Evolutionary conservation across 2,888 invertebrate species (phyloP).

Genomic region (Muschampia plurimacula): DNA sequence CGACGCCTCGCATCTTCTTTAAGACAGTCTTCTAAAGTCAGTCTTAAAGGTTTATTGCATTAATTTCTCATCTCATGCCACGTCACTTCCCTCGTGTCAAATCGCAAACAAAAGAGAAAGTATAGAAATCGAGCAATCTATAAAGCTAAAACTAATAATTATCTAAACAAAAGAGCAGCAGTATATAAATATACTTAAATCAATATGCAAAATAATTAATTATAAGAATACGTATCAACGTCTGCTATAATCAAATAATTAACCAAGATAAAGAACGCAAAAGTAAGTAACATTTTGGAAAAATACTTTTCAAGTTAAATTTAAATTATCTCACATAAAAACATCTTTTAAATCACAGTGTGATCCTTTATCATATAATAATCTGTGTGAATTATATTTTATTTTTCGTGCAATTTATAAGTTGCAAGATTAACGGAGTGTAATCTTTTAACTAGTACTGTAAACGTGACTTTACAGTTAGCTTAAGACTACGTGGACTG

Average conservation of each 20-base stretch:
- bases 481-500: slow-evolving; percentile 21
- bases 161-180: slow-evolving; percentile 50
- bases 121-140: slow-evolving; percentile 56
- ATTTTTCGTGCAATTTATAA: slow-evolving; percentile 46
- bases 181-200: slow-evolving; percentile 60
- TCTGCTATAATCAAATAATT: slow-evolving; percentile 61
- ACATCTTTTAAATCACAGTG: slow-evolving; percentile 83
- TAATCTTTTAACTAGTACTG: slow-evolving; percentile 21
- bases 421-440: slow-evolving; percentile 51
- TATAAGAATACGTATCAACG: slow-evolving; percentile 70
- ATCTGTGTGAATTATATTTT: slow-evolving; percentile 61
- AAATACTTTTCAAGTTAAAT: slow-evolving; percentile 81
- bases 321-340: slow-evolving; percentile 79
- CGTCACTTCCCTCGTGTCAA: slow-evolving; percentile 59
- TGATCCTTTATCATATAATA: slow-evolving; percentile 74
- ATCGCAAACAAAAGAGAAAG: slow-evolving; percentile 58
- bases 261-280: slow-evolving; percentile 78
- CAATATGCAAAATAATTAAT: slow-evolving; percentile 70
- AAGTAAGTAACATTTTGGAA: slow-evolving; percentile 77
- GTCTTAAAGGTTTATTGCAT: slow-evolving; percentile 84
- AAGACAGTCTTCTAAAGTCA: slow-evolving; percentile 85
- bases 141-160: slow-evolving; percentile 55
- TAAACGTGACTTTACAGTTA: slow-evolving; percentile 23
- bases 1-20: slow-evolving; percentile 64
- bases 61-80: slow-evolving; percentile 73